Conservation (phyloP, 2,888 invertebrate species). For the Seira sanloemensis region DNA sequence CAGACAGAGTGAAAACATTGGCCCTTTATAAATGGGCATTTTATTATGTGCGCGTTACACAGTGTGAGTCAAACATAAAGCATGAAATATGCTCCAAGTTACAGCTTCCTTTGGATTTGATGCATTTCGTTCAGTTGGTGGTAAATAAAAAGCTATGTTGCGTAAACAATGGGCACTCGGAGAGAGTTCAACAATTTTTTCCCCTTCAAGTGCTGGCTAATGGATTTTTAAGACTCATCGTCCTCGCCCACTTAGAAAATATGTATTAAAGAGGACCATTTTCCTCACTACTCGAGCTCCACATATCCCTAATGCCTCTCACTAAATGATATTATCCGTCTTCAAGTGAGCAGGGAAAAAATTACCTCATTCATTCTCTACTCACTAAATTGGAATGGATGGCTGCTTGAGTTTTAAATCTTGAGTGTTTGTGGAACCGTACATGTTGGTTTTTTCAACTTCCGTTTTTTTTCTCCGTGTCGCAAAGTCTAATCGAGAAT, state of each 20-base stretch:
- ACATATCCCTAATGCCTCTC: not conserved
- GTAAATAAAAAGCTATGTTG: not conserved
- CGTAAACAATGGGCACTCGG: conserved; percentile 52
- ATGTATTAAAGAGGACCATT: not conserved
- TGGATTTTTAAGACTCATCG: conserved; percentile 64
- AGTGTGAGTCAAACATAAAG: not conserved
- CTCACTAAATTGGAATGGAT: not conserved
- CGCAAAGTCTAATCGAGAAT: not conserved
- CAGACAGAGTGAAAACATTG: no score
- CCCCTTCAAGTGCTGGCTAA: conserved; percentile 56
- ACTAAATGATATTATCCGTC: not conserved
- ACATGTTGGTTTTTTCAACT: no score
- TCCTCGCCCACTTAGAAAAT: conserved; percentile 19
- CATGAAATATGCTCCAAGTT: not conserved
- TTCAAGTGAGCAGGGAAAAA: not conserved
- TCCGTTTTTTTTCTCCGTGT: no score
- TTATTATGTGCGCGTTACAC: not conserved
- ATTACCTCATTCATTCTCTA: not conserved
- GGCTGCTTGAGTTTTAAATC: not conserved
- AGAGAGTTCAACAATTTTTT: conserved; percentile 17
- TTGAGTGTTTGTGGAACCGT: not conserved
- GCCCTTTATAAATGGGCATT: not conserved
- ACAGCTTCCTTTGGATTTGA: not conserved
- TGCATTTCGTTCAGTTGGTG: not conserved
- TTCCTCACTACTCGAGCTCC: not conserved